Evolutionary conservation across 2,113 vertebrate genomes (phyloP).

Genomic region (Morphnarchus princeps): DNA sequence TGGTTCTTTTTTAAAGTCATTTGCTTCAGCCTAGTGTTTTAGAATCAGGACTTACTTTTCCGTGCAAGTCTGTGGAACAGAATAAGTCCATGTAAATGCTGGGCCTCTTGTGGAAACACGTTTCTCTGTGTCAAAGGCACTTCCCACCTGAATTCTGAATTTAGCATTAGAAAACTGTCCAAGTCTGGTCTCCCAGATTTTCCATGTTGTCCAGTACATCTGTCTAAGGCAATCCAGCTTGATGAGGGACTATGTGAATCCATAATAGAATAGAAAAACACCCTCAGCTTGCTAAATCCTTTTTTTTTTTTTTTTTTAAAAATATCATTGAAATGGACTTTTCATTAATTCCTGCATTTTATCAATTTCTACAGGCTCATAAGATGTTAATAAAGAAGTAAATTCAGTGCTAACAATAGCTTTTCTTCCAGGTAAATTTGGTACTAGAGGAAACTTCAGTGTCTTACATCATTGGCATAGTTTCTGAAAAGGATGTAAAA

Average conservation of each 20-base stretch:
- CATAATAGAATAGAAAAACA: background rate
- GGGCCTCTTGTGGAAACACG: fast-evolving
- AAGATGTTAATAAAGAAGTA: background rate
- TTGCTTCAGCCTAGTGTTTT: background rate
- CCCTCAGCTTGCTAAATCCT: background rate
- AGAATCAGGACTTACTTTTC: background rate
- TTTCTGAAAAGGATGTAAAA: background rate
- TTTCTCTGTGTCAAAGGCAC: background rate
- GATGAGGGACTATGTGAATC: background rate
- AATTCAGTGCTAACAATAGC: background rate
- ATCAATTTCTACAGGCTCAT: background rate
- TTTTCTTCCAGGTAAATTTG: background rate
- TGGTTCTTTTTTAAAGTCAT: background rate
- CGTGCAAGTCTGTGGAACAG: background rate
- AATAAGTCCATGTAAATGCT: background rate
- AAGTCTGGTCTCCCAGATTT: background rate
- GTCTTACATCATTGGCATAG: background rate
- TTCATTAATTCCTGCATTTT: background rate
- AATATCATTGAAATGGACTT: background rate
- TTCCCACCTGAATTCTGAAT: background rate
- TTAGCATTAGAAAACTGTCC: background rate
- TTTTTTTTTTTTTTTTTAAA: background rate
- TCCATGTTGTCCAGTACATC: background rate
- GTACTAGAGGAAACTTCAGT: background rate
- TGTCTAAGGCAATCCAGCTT: background rate